Percentiles rank a stretch among this genome's conserved stretches.
Conservation (phyloP, 2,113 vertebrate genomes). For the Spermophilus dauricus region DNA sequence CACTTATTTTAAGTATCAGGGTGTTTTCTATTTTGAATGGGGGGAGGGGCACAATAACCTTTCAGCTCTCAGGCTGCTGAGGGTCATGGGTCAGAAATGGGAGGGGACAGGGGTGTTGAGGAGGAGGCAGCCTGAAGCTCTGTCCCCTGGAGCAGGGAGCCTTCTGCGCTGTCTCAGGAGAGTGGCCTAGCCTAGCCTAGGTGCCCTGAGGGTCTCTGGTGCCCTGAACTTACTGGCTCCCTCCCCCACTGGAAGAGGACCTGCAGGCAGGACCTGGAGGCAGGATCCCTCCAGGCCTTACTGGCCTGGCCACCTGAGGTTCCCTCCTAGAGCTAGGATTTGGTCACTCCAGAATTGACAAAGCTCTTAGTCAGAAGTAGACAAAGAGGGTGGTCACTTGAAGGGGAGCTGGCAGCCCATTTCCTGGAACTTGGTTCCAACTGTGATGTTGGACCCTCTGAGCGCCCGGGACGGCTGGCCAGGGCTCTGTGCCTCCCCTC, state of each 20-base stretch:
- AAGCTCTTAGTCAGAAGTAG: conserved; percentile 15
- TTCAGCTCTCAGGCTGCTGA: neutral
- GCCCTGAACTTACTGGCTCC: no score
- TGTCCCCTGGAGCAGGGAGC: neutral
- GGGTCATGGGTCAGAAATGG: neutral
- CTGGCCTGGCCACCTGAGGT: neutral
- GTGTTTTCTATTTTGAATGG: conserved; percentile 39
- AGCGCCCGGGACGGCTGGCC: neutral
- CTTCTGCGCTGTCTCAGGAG: neutral
- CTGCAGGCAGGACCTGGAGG: no score
- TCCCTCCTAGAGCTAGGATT: neutral
- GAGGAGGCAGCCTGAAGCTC: neutral
- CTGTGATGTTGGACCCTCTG: neutral
- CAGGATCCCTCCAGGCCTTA: neutral
- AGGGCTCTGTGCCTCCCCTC: neutral
- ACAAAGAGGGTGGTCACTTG: neutral
- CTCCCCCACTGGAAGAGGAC: no score
- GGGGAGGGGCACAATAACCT: neutral
- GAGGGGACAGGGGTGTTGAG: neutral
- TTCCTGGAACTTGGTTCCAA: neutral
- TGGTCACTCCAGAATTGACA: neutral
- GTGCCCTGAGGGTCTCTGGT: neutral
- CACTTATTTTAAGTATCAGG: conserved; percentile 34
- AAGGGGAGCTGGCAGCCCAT: neutral
- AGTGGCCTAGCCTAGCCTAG: neutral